Evolutionary conservation across 1,140 invertebrate species (phyloP).

Genomic region (Mycetomoellerius zeteki): DNA sequence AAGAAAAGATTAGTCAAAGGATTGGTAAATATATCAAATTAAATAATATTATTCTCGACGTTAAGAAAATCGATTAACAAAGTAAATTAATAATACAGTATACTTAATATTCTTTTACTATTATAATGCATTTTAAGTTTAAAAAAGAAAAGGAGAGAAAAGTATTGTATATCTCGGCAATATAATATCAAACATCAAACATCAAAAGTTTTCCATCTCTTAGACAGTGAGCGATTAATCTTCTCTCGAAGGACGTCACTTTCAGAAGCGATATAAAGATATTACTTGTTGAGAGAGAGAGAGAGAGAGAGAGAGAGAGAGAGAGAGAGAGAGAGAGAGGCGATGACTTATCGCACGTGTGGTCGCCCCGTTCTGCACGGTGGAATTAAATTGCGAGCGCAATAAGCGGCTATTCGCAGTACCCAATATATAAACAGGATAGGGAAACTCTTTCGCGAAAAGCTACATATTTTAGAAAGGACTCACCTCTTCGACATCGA

Average conservation of each 20-base stretch:
- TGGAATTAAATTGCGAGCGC: slow-evolving; percentile 44
- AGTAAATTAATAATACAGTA: slow-evolving; percentile 12
- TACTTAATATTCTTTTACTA: not conserved
- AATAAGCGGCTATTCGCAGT: slow-evolving; percentile 72
- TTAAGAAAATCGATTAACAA: slow-evolving; percentile 10
- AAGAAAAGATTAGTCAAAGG: not conserved
- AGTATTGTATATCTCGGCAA: slow-evolving; percentile 38
- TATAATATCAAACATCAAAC: slow-evolving; percentile 59
- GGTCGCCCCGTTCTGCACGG: slow-evolving; percentile 10
- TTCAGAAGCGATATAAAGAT: slow-evolving; percentile 77
- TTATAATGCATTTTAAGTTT: not conserved
- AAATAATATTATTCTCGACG: not conserved
- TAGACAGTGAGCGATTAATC: slow-evolving; percentile 69
- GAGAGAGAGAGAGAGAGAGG: not conserved
- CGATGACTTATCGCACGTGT: slow-evolving; percentile 72
- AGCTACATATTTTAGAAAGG: slow-evolving; percentile 73
- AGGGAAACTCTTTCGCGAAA: not conserved
- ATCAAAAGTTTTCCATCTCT: slow-evolving; percentile 57
- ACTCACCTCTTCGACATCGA: slow-evolving; percentile 68
- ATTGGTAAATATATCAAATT: not conserved
- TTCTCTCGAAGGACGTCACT: slow-evolving; percentile 70
- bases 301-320: slow-evolving; percentile 2
- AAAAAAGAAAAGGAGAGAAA: not conserved
- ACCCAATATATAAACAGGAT: not conserved
- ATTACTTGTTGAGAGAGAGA: slow-evolving; percentile 67